A percentile compares a stretch with the other conserved stretches of the same genome.
Conservation (phyloP, 2,888 invertebrate species). For the Pollenia griseotomentosa region DNA sequence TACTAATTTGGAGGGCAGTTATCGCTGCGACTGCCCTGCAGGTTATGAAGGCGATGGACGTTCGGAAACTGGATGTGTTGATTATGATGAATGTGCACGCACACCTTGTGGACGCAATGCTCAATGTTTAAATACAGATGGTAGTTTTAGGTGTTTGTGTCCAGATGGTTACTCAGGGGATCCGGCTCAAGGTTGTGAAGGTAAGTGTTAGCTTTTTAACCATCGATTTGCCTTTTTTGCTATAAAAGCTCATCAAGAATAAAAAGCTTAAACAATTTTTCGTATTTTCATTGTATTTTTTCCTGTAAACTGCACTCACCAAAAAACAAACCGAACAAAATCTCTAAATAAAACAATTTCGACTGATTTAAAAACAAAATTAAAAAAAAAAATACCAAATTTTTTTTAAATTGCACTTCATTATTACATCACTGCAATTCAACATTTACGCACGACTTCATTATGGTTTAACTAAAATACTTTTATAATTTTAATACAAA, state of each 20-base stretch:
- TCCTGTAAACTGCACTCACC: constrained; percentile 59
- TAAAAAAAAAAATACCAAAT: constrained; percentile 25
- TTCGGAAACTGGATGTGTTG: constrained; percentile 88
- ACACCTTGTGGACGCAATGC: constrained; percentile 92
- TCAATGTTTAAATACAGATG: constrained; percentile 91
- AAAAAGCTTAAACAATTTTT: constrained; percentile 39
- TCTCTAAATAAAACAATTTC: constrained; percentile 45
- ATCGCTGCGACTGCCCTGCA: constrained; percentile 93
- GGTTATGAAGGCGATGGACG: constrained; percentile 93
- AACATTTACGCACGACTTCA: constrained; percentile 66
- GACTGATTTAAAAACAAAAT: constrained; percentile 65
- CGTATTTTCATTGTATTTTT: constrained; percentile 45
- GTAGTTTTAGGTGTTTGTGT: constrained; percentile 92
- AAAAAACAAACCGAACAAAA: constrained; percentile 31
- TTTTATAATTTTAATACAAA: not conserved
- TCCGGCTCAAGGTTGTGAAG: constrained; percentile 90
- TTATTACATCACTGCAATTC: constrained; percentile 59
- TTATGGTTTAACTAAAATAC: constrained; percentile 42
- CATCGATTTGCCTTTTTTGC: constrained; percentile 34
- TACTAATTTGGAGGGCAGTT: constrained; percentile 91
- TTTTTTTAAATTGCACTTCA: constrained; percentile 51
- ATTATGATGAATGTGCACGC: constrained; percentile 90
- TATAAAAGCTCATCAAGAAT: constrained; percentile 20
- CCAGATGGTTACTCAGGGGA: constrained; percentile 93
- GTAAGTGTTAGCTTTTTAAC: constrained; percentile 84